Base-by-base conservation (phyloP, 1,140 invertebrate genomes). In the Cephus cinctus region DNA sequence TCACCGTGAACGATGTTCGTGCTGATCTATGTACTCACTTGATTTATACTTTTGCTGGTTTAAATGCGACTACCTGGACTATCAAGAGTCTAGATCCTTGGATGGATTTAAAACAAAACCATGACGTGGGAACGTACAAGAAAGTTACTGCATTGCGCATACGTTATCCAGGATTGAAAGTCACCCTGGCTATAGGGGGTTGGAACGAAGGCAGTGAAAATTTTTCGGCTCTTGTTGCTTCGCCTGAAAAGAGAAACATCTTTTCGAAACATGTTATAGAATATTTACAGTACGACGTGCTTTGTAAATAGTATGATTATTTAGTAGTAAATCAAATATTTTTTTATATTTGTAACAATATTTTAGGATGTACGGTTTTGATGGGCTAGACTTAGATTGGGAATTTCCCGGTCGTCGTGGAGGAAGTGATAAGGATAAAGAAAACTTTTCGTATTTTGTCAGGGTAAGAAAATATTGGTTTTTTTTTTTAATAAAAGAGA, bases 201-300 rank as follows among this genome's bases (percentile, higher is more conserved):
- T 94, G 90, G 90, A 92, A 91, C 61, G 89, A 94, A 72, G 90
- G 89, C 0, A 90, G 88, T 0, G 59, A 63, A 14, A 90, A 90
- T 58, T 94, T 90, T 66, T 93, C 90, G 1, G 75, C 70, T 1
- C 80, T 95, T 78, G 88, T 86, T 1, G 73, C 78, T 4, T 79
- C 80, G 44, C 64, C 79, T 0, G 63, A 72, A 2, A 69, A 71
- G 5, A 80, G 90, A 46, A 67, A 71, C 5, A 73, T 60, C 18
- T 93, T 94, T 58, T 88, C 5, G 56, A 77, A 4, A 88, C n/a
- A 82, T 43, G 82, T 82, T 3, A 21, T 88, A 3, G 47, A 72
- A 21, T 85, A 87, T 55, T 66, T 89, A 19, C 79, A 75, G 86
- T 87, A 67, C 64, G 65, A 9, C 5, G 3, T 43, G 21, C 38